These are phyloP conservation scores for Agrochola circellaris DNA, from an alignment of 2,888 invertebrate species.

Conservation along the genomic window DNA sequence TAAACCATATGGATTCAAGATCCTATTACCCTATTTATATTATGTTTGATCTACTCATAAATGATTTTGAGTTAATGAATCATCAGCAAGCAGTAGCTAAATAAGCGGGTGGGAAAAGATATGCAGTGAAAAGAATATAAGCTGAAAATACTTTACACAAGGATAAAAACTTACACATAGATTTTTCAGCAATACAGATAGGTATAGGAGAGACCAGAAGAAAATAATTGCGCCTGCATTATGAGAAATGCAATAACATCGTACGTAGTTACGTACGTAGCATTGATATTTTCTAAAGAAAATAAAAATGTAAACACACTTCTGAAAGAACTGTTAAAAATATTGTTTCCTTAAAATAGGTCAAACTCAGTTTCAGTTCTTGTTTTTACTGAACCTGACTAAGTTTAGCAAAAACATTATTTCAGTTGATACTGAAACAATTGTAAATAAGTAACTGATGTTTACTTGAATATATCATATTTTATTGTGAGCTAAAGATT, in stretches of 20 bases:
- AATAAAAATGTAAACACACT: slow-evolving; percentile 3
- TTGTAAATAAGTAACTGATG: background rate
- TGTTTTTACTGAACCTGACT: background rate
- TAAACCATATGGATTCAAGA: no score
- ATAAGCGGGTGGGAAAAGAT: no score
- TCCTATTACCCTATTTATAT: background rate
- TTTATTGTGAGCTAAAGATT: background rate
- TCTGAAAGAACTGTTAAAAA: background rate
- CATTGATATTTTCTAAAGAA: background rate
- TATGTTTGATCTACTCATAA: background rate
- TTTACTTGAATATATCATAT: background rate
- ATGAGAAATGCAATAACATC: background rate
- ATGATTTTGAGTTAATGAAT: background rate
- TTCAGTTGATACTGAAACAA: slow-evolving; percentile 1
- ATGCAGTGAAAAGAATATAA: background rate
- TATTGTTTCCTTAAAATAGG: background rate
- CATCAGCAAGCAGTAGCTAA: background rate
- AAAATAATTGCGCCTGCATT: background rate
- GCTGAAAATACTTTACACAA: background rate
- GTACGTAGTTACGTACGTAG: background rate
- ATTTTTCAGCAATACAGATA: background rate
- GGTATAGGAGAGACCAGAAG: background rate
- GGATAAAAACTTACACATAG: background rate
- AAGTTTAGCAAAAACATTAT: slow-evolving; percentile 9
- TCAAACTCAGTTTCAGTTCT: background rate